phyloP scores from a whole-genome alignment of 2,113 vertebrate genomes.

The Phrynosoma platyrhinos region DNA sequence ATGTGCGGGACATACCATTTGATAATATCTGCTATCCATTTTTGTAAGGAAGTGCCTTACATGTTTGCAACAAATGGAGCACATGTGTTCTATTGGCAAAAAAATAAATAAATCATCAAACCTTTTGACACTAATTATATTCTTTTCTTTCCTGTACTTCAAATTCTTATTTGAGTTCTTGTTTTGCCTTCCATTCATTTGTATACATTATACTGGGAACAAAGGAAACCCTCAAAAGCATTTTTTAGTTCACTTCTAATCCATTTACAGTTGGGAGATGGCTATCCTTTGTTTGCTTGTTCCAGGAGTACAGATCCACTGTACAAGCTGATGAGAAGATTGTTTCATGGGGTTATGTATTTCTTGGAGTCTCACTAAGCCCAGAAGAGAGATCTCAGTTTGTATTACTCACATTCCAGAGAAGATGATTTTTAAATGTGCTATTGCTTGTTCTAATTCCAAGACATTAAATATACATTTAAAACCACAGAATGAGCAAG shows the following conservation, averaged over 20 bases:
- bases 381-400: conserved; percentile 20
- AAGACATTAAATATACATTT: background rate
- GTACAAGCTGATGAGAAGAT: conserved; percentile 29
- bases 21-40: background rate
- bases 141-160: conserved; percentile 58
- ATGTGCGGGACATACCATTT: background rate
- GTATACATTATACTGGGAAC: conserved; percentile 43
- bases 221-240: conserved; percentile 40
- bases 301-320: background rate
- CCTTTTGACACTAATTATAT: conserved; percentile 46
- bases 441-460: background rate
- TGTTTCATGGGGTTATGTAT: conserved; percentile 31
- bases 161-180: conserved; percentile 45
- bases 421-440: background rate
- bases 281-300: conserved; percentile 13
- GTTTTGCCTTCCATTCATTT: conserved; percentile 47
- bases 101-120: conserved; percentile 17
- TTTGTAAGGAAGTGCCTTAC: conserved; percentile 35
- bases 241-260: conserved; percentile 32
- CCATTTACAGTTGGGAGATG: conserved; percentile 54
- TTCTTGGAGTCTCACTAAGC: conserved; percentile 34
- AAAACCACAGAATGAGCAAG: background rate
- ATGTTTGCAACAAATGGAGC: conserved; percentile 13
- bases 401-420: conserved; percentile 14
- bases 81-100: conserved; percentile 7